Percentiles rank a stretch among this genome's conserved stretches.
Evolutionary conservation across 2,113 vertebrate species (phyloP).

Genomic region (Aythya baeri): DNA sequence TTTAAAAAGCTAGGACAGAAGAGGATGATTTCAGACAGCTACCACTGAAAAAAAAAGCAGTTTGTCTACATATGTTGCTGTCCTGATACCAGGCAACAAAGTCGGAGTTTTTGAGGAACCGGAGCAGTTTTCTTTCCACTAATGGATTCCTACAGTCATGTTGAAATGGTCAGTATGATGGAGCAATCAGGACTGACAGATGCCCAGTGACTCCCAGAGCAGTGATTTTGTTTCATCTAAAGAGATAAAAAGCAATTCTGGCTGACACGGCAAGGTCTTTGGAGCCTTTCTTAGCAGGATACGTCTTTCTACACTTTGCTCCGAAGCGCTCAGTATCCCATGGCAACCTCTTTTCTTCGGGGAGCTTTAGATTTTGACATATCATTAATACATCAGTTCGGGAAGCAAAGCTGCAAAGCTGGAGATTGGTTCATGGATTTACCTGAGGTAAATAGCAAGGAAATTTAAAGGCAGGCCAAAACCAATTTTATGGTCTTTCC

Average conservation of each 20-base stretch:
- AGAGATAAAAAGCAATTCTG: conserved; percentile 48
- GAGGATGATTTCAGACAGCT: not conserved
- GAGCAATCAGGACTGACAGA: conserved; percentile 40
- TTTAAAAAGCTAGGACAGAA: not conserved
- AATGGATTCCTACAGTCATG: not conserved
- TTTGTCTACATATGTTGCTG: not conserved
- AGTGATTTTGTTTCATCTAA: conserved; percentile 55
- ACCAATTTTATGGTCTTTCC: conserved; percentile 61
- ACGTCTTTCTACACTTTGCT: conserved; percentile 24
- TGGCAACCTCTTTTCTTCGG: conserved; percentile 74
- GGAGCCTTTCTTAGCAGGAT: conserved; percentile 48
- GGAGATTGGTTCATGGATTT: conserved; percentile 60
- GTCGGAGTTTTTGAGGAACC: not conserved
- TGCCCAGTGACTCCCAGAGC: conserved; percentile 34
- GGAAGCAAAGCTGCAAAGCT: conserved; percentile 59
- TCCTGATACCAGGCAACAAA: accelerated
- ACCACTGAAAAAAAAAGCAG: not conserved
- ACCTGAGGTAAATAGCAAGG: conserved; percentile 57
- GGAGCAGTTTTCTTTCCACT: not conserved
- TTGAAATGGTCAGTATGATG: conserved; percentile 33
- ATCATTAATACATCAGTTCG: conserved; percentile 70
- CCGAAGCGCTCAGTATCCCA: conserved; percentile 63
- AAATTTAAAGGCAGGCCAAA: conserved; percentile 37
- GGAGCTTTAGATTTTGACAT: conserved; percentile 69
- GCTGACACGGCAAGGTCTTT: conserved; percentile 58